phyloP scores from a whole-genome alignment of 1,140 invertebrate genomes.

The Tribolium madens region DNA sequence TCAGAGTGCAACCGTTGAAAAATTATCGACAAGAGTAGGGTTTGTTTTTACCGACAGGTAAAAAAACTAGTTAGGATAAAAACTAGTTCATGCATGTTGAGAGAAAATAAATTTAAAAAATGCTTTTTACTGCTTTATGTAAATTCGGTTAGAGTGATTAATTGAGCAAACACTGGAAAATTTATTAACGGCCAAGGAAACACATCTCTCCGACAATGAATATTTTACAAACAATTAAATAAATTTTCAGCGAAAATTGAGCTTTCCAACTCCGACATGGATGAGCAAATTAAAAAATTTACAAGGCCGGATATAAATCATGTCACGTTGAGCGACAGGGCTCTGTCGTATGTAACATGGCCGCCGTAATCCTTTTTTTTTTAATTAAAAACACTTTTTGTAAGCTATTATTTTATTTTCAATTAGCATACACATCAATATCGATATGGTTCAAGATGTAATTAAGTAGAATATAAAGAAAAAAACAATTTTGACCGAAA shows the following conservation, averaged over 20 bases:
- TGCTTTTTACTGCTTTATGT: not conserved
- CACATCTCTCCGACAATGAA: not conserved
- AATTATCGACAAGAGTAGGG: not conserved
- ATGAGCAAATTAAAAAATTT: not conserved
- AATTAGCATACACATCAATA: slow-evolving; percentile 67
- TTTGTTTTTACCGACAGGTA: not conserved
- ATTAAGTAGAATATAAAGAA: slow-evolving; percentile 42
- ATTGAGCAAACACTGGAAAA: slow-evolving; percentile 4
- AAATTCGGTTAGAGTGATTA: slow-evolving; percentile 20
- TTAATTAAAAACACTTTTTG: not conserved
- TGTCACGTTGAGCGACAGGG: not conserved
- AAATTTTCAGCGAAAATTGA: not conserved
- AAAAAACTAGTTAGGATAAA: slow-evolving; percentile 3
- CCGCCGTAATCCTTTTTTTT: too few relatives aligned
- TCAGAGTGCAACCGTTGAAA: not conserved
- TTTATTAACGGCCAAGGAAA: not conserved
- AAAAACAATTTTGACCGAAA: slow-evolving; percentile 40
- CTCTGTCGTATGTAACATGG: not conserved
- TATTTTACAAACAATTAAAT: slow-evolving; percentile 13
- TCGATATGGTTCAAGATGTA: slow-evolving; percentile 54
- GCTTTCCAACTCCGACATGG: not conserved
- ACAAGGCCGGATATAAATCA: not conserved
- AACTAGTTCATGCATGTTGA: slow-evolving; percentile 22
- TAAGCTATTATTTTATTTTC: slow-evolving; percentile 54
- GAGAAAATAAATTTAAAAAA: not conserved